A percentile compares a stretch with the other conserved stretches of the same genome.
Evolutionary conservation across 1,140 invertebrate genomes (phyloP).

Genomic region (Pseudomyrmex concolor): DNA sequence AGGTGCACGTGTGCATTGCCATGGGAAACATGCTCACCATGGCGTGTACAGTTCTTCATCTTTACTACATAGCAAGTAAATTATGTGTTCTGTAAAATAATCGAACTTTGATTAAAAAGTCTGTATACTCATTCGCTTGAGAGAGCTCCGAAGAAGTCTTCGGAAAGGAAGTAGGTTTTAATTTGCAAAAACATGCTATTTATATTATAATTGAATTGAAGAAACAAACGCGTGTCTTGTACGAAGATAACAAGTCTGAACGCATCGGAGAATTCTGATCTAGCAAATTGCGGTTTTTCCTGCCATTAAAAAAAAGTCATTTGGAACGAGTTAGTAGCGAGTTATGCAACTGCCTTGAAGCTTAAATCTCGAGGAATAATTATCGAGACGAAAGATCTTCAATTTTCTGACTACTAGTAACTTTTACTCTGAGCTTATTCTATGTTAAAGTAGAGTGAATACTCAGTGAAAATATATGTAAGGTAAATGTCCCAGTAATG

Average conservation of each 20-base stretch:
- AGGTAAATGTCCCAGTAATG: no score
- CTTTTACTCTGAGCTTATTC: slow-evolving; percentile 46
- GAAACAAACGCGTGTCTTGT: neutral
- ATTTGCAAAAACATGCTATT: no score
- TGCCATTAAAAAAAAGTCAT: slow-evolving; percentile 31
- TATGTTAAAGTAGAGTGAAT: slow-evolving; percentile 45
- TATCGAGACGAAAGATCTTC: neutral
- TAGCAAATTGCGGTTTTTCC: slow-evolving; percentile 14
- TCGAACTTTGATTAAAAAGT: neutral
- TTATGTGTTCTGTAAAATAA: slow-evolving; percentile 81
- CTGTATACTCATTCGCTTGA: slow-evolving; percentile 10
- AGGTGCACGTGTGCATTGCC: slow-evolving; percentile 89
- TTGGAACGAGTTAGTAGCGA: slow-evolving; percentile 11
- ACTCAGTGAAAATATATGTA: neutral
- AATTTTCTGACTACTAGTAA: neutral
- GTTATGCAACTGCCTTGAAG: slow-evolving; percentile 19
- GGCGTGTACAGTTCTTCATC: slow-evolving; percentile 89
- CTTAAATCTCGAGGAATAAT: neutral
- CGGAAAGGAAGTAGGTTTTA: no score
- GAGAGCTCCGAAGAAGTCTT: neutral
- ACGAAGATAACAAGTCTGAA: neutral
- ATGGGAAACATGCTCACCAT: slow-evolving; percentile 90
- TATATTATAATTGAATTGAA: neutral
- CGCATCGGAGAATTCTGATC: neutral
- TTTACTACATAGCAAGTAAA: slow-evolving; percentile 89